Evolutionary conservation across 2,888 invertebrate genomes (phyloP).

Genomic region (Melanotus villosus): DNA sequence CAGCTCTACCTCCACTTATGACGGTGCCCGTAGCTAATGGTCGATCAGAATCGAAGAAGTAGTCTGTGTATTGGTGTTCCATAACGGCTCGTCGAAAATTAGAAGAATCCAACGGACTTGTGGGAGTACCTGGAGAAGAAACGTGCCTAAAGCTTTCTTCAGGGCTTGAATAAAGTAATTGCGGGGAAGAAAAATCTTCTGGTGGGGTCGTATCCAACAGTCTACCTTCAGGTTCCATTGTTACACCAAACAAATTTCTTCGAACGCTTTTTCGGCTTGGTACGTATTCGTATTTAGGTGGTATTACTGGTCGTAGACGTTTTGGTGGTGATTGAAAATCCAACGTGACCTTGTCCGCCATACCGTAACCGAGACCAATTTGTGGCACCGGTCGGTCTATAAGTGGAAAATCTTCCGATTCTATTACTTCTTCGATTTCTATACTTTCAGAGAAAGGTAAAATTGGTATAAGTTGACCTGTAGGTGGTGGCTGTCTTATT

Average conservation of each 20-base stretch:
- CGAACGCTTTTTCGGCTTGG: too few relatives aligned
- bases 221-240: background rate
- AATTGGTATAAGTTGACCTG: background rate
- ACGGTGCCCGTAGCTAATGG: background rate
- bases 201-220: background rate
- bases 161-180: background rate
- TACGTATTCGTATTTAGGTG: background rate
- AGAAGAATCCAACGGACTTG: background rate
- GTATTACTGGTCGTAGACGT: background rate
- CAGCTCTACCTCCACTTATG: background rate
- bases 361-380: background rate
- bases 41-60: background rate
- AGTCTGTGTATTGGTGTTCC: constrained; percentile 23
- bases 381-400: background rate
- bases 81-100: background rate
- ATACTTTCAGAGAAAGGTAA: background rate
- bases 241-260: constrained; percentile 1
- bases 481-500: background rate
- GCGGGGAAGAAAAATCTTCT: background rate
- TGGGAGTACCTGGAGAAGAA: background rate
- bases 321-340: background rate
- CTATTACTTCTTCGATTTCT: background rate
- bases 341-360: background rate
- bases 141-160: too few relatives aligned
- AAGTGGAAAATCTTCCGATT: background rate